Evolutionary conservation across 1,140 invertebrate genomes (phyloP).

Genomic region (Drosophila rufa): DNA sequence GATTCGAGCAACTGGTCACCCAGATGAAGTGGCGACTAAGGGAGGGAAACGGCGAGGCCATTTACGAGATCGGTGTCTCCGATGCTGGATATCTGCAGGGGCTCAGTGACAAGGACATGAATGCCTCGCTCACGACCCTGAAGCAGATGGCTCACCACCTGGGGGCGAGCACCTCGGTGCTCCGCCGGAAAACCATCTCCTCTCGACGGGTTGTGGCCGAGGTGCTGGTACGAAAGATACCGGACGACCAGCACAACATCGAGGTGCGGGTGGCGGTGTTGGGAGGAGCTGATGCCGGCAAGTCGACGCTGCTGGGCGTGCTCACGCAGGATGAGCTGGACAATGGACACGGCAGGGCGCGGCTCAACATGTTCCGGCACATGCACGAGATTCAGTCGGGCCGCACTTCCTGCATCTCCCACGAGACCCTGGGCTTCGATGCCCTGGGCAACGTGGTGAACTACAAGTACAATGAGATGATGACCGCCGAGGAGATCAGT

Average conservation of each 20-base stretch:
- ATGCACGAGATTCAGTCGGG: slow-evolving; percentile 98
- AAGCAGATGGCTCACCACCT: slow-evolving; percentile 94
- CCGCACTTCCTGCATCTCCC: slow-evolving; percentile 97
- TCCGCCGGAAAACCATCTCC: slow-evolving; percentile 85
- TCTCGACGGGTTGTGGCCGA: slow-evolving; percentile 89
- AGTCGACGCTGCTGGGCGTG: slow-evolving; percentile 97
- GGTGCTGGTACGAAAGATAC: slow-evolving; percentile 95
- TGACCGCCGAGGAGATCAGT: slow-evolving; percentile 97
- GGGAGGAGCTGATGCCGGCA: slow-evolving; percentile 97
- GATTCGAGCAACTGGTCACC: slow-evolving; percentile 95
- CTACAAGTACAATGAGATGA: slow-evolving; percentile 95
- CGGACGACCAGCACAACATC: slow-evolving; percentile 95
- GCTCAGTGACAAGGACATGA: slow-evolving; percentile 92
- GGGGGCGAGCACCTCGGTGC: slow-evolving; percentile 91
- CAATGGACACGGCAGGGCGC: slow-evolving; percentile 96
- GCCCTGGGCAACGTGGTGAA: slow-evolving; percentile 90
- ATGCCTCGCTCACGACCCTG: slow-evolving; percentile 92
- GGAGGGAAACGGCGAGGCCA: slow-evolving; percentile 96
- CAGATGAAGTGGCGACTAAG: slow-evolving; percentile 96
- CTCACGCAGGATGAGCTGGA: slow-evolving; percentile 97
- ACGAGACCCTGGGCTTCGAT: slow-evolving; percentile 98
- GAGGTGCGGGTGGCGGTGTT: slow-evolving; percentile 96
- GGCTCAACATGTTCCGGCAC: slow-evolving; percentile 98
- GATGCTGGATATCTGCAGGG: slow-evolving; percentile 96
- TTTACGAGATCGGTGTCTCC: slow-evolving; percentile 98